Percentiles rank a stretch among this genome's conserved stretches.
Evolutionary conservation across 2,797 vertebrate genomes (phyloP).

Genomic region (Phalanger gymnotis): DNA sequence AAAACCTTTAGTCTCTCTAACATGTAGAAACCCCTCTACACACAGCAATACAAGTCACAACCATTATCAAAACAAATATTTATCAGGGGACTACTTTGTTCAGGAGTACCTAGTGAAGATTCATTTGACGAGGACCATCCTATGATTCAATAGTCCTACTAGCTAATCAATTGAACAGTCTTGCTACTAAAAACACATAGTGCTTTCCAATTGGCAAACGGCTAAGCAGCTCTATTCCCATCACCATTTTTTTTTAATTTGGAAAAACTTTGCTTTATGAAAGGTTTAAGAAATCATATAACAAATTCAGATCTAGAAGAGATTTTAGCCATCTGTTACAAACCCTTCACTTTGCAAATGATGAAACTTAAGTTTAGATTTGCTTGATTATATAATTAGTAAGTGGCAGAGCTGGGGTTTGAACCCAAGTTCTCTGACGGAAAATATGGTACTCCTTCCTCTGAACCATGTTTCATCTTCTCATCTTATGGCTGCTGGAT

Average conservation of each 20-base stretch:
- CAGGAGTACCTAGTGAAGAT: background rate
- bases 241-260: background rate
- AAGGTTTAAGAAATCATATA: background rate
- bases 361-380: background rate
- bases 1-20: background rate
- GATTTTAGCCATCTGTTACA: background rate
- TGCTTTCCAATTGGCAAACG: background rate
- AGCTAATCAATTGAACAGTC: background rate
- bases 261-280: background rate
- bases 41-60: background rate
- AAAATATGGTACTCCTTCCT: background rate
- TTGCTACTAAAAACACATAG: background rate
- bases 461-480: background rate
- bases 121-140: background rate
- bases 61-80: background rate
- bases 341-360: background rate
- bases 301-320: background rate
- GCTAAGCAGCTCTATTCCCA: background rate
- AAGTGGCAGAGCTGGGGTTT: background rate
- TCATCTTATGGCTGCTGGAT: background rate
- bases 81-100: background rate
- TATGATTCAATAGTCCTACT: background rate
- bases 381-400: background rate
- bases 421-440: background rate
- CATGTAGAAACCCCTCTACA: background rate